Base-by-base conservation (phyloP, 2,797 vertebrate species). In the Syngnathus acus region DNA sequence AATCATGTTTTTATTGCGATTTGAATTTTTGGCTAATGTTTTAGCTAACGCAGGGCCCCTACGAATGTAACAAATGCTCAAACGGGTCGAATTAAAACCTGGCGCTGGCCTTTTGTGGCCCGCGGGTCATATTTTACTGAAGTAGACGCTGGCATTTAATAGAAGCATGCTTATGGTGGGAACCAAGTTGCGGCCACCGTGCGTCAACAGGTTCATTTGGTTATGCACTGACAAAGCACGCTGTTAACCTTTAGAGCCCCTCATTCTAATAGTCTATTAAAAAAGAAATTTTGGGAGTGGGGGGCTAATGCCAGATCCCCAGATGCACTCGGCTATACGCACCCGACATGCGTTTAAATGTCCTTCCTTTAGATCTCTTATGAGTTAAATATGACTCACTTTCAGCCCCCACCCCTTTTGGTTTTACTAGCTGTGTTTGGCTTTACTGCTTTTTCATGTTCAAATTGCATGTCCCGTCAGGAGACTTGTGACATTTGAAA, bases 401-500 rank as follows among this genome's bases (percentile, higher is more conserved):
- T 76, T 60, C 23, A 50, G 67, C 68, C 5, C 38, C 59, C 16
- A 14, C 47, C 23, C 17, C 10, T n/a, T 47, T 53, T 26, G 62
- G 67, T 68, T 77, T 76, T 65, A 78, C 75, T 72, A 78, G 71
- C 75, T 77, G 67, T 73, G 68, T 74, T 79, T 79, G 77, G 71
- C 75, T 73, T 69, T 69, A 48, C 66, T 82, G 67, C 65, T 73
- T 82, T 83, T 79, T 77, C 74, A 81, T 83, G 76, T 88, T 79
- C 71, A 84, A 82, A 83, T 80, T 76, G 75, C 62, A 64, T 51
- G 43, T 64, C 26, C 62, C 62, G 19, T 51, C 50, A 42, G 11
- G 50, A 83, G 70, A 81, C 72, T 80, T 78, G 83, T 88, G 86
- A 87, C 83, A 84, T 88, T 77, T 89, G 80, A 88, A 88, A 89